Conservation (phyloP, 2,888 invertebrate genomes). For the Lypha dubia region DNA sequence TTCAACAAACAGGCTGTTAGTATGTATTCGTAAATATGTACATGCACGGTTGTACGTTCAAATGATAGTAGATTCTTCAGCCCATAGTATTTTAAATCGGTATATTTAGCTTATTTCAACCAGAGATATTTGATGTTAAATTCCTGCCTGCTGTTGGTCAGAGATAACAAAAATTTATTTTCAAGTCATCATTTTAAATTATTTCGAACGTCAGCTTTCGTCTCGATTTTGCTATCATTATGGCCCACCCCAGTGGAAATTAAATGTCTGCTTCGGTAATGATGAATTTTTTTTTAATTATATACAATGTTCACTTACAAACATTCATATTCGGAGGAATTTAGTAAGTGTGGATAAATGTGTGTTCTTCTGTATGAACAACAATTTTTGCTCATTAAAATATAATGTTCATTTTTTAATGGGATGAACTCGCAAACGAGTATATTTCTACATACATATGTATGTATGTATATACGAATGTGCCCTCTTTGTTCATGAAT, state of each 20-base stretch:
- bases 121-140: neutral
- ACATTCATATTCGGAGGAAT: neutral
- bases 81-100: neutral
- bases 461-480: conserved; percentile 7
- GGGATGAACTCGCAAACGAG: conserved; percentile 42
- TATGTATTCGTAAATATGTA: neutral
- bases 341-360: neutral
- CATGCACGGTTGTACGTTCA: neutral
- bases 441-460: neutral
- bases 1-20: too few species aligned
- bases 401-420: conserved; percentile 78
- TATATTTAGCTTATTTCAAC: neutral
- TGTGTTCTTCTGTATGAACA: conserved; percentile 68
- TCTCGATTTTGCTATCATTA: conserved; percentile 32
- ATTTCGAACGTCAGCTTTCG: conserved; percentile 77
- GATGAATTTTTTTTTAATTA: conserved; percentile 10
- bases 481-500: conserved; percentile 1
- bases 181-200: conserved; percentile 82
- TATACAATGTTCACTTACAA: conserved; percentile 34
- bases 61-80: neutral
- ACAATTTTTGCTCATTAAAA: conserved; percentile 82
- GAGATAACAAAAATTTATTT: conserved; percentile 82
- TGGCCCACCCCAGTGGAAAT: conserved; percentile 34
- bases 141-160: conserved; percentile 78
- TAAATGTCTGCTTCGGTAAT: conserved; percentile 72